Base-by-base conservation (phyloP, 2,797 vertebrate genomes). In the Fratercula arctica region DNA sequence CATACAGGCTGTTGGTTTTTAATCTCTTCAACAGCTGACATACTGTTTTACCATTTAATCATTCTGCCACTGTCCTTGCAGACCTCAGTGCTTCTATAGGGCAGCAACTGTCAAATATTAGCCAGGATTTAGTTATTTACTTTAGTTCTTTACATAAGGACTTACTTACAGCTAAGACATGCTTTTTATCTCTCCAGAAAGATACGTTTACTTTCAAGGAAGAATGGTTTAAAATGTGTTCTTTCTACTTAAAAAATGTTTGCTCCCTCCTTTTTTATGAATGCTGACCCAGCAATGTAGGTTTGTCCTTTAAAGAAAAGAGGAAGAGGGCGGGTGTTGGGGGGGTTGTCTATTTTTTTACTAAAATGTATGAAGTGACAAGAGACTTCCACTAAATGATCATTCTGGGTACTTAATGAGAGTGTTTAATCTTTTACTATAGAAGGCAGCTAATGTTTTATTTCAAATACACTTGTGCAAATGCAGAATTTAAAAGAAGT, bases 1-100 rank as follows among this genome's bases (percentile, higher is more conserved):
- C 87, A 63, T 26, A 75, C 46, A 86, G 79, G 13, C 76, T 95
- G 83, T 81, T 96, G 87, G 24, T 19, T 87, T 93, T 89, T 94
- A 93, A 91, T 96, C 93, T 93, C 89, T 69, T 84, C 74, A 79
- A 69, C 69, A 95, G 90, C 89, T 96, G 90, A 95, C 94, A 50
- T 81, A 85, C 84, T 93, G 54, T 53, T 96, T 68, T 92, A 75
- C 63, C 24, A 5, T 94, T 96, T 72, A 79, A 95, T 96, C 45
- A 29, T 91, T 57, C 92, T 91, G 59, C 77, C 35, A 7, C 77
- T 17, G 23, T 96, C 90, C 70, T 88, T 50, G 46, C 89, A 86
- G 51, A 67, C 91, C 81, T 92, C 72, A 50, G 16, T 85, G 92
- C 89, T 96, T 50, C 45, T 85, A 77, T 87, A 81, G 67, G 78